Evolutionary conservation across 2,888 invertebrate genomes (phyloP), one percentile per base, ranked within the genome.

Genomic region (Zaprionus obscuricornis): DNA sequence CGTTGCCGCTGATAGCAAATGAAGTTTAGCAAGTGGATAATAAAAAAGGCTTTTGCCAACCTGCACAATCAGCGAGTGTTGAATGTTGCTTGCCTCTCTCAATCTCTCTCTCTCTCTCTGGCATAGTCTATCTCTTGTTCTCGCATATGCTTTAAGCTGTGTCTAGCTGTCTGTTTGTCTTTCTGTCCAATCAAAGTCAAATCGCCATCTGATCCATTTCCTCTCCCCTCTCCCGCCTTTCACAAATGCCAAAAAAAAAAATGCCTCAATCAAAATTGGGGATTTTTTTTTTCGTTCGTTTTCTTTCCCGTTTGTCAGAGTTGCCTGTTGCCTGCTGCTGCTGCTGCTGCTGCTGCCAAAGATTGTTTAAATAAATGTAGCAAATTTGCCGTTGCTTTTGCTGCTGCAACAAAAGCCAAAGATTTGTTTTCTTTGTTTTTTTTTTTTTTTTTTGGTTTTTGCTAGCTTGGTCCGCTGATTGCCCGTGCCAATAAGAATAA

Each of bases 281-380:
- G 31, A 64, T 58, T 49, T 43, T 42, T 52, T 43, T 34, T 37
- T 54, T 47, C n/a, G n/a, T n/a, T n/a, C n/a, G n/a, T n/a, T n/a
- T n/a, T n/a, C n/a, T n/a, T n/a, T n/a, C n/a, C n/a, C n/a, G n/a
- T n/a, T n/a, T n/a, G n/a, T n/a, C n/a, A n/a, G n/a, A n/a, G n/a
- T 37, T 51, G 66, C 43, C 51, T 43, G 63, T 56, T 50, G 56
- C 42, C 34, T 24, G 26, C 33, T 16, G 39, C 34, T n/a, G n/a
- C n/a, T n/a, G n/a, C n/a, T n/a, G n/a, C n/a, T n/a, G n/a, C 50
- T 50, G 22, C 16, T 50, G 50, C 59, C 52, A 50, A 18, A 69
- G 54, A 69, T 65, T 68, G 69, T 59, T 68, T 64, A 68, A 68
- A 69, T 65, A 68, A 68, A 69, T 68, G 59, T 65, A 47, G 67